These are phyloP conservation scores for Poeciliopsis turneri DNA, from an alignment of 2,797 vertebrate species.

Conservation along the genomic window DNA sequence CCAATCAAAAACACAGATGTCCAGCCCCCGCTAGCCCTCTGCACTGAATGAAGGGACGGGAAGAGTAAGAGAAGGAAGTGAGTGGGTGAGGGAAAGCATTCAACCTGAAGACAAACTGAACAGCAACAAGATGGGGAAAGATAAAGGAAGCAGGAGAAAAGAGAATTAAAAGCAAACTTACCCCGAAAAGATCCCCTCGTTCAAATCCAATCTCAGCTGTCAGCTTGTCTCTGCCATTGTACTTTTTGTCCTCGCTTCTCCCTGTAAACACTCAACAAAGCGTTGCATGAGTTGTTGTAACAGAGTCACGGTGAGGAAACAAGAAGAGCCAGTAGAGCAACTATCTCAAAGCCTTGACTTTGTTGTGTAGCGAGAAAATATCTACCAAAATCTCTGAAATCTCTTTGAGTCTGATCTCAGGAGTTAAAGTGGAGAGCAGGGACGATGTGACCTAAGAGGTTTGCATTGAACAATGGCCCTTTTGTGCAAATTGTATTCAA, in stretches of 20 bases:
- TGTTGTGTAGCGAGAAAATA: slow-evolving; percentile 13
- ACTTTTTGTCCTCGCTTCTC: slow-evolving; percentile 6
- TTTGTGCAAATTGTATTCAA: slow-evolving; percentile 15
- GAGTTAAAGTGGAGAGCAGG: slow-evolving; percentile 14
- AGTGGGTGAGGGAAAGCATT: slow-evolving; percentile 51
- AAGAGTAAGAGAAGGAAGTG: slow-evolving; percentile 29
- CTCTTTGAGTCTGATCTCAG: slow-evolving; percentile 5
- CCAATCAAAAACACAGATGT: slow-evolving; percentile 55
- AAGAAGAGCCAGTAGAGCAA: slow-evolving; percentile 66
- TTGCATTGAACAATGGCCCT: slow-evolving; percentile 9
- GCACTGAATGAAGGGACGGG: slow-evolving; percentile 20
- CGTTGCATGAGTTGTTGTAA: slow-evolving; percentile 4
- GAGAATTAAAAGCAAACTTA: slow-evolving; percentile 15
- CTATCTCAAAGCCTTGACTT: slow-evolving; percentile 39
- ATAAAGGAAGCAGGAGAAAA: slow-evolving; percentile 1
- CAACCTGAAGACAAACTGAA: slow-evolving; percentile 24
- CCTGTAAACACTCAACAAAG: slow-evolving; percentile 3
- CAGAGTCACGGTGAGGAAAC: slow-evolving; percentile 58
- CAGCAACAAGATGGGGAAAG: neutral
- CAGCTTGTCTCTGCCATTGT: slow-evolving; percentile 20
- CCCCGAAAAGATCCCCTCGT: slow-evolving; percentile 34
- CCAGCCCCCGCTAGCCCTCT: slow-evolving; percentile 35
- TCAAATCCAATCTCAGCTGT: neutral
- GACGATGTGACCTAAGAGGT: slow-evolving; percentile 24
- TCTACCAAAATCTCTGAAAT: neutral